These are phyloP conservation scores for Gracilinanus agilis DNA, from an alignment of 2,113 vertebrate genomes.

Conservation along the genomic window DNA sequence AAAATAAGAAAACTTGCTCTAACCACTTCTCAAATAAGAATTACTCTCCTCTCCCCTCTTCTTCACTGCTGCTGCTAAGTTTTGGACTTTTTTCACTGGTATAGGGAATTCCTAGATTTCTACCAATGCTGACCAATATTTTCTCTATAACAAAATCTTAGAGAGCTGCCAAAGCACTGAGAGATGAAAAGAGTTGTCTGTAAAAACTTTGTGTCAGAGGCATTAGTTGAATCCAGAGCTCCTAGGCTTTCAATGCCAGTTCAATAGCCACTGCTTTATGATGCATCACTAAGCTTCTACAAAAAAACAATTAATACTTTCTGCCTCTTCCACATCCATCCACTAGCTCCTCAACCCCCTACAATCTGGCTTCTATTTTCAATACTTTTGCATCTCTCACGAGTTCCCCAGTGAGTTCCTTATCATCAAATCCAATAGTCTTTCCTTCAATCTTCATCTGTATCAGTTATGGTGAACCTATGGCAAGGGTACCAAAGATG, in stretches of 20 bases:
- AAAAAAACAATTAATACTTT: not conserved
- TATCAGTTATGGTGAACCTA: not conserved
- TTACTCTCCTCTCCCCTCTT: not conserved
- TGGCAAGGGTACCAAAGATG: no score
- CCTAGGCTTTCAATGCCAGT: not conserved
- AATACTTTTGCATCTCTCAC: not conserved
- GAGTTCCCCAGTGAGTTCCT: not conserved
- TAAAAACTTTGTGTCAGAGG: not conserved
- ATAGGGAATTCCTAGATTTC: not conserved
- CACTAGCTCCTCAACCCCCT: not conserved
- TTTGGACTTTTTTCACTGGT: not conserved
- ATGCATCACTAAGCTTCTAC: not conserved
- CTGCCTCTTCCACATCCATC: not conserved
- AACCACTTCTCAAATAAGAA: not conserved
- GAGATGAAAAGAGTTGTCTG: not conserved
- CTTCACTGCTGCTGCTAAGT: not conserved
- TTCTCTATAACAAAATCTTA: not conserved
- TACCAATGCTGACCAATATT: not conserved
- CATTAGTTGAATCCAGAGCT: not conserved
- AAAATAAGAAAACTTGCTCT: not conserved
- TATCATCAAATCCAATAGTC: not conserved
- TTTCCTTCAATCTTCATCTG: not conserved
- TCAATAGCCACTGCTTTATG: not conserved
- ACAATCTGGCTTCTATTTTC: not conserved
- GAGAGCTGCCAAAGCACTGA: not conserved